Evolutionary conservation across 2,113 vertebrate species (phyloP).

Genomic region (Talpa occidentalis): DNA sequence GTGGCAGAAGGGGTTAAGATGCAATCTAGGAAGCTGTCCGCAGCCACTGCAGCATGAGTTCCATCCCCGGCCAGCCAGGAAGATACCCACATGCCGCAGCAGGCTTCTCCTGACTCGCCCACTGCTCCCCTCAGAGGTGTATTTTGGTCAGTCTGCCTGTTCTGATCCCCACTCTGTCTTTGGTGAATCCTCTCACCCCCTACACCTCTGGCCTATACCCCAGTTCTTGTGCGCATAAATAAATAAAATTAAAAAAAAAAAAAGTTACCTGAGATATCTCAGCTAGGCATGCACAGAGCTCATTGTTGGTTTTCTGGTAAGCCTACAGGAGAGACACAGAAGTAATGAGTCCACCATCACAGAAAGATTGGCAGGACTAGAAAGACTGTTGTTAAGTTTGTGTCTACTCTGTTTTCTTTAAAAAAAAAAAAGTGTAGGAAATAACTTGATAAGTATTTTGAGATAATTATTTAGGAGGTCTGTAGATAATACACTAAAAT

Average conservation of each 20-base stretch:
- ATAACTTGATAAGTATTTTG: constrained; percentile 35
- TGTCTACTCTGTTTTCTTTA: neutral
- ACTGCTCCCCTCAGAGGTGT: no score
- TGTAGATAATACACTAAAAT: constrained; percentile 36
- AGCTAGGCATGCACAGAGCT: constrained; percentile 86
- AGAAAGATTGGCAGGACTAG: neutral
- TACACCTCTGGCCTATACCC: no score
- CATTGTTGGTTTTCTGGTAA: constrained; percentile 91
- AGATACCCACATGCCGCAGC: no score
- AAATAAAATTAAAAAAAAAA: neutral
- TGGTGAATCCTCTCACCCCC: no score
- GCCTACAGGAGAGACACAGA: constrained; percentile 83
- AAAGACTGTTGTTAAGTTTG: neutral
- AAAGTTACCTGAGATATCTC: constrained; percentile 91
- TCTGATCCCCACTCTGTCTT: no score
- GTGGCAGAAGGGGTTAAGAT: no score
- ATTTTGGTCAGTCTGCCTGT: no score
- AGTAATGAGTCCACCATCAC: neutral
- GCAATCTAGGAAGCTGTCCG: no score
- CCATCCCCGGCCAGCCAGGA: no score
- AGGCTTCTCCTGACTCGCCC: no score
- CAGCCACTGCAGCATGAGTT: no score
- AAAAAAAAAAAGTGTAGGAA: constrained; percentile 42
- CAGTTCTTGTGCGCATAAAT: no score
- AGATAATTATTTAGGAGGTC: neutral